These are phyloP conservation scores for Drosophila albomicans DNA, from an alignment of 1,140 invertebrate genomes.

Conservation along the genomic window DNA sequence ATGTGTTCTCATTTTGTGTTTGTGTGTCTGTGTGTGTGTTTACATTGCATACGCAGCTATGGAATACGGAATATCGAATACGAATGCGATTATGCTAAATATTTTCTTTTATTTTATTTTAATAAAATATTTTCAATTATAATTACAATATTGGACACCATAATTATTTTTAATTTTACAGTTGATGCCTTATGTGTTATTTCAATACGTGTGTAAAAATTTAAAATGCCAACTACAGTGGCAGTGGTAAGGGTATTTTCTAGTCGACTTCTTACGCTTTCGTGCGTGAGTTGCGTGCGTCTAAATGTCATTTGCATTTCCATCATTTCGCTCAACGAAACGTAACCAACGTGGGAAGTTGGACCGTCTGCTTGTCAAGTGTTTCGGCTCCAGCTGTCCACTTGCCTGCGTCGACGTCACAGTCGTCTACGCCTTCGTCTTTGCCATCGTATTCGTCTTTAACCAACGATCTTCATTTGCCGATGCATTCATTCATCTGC, in stretches of 20 bases:
- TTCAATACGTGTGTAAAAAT: not conserved
- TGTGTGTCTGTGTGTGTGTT: conserved; percentile 2
- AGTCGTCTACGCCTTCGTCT: not conserved
- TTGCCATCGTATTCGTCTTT: not conserved
- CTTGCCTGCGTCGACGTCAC: conserved; percentile 29
- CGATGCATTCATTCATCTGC: conserved; percentile 47
- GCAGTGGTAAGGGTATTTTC: conserved; percentile 9
- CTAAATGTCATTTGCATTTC: conserved; percentile 68
- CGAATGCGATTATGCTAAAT: too few relatives aligned
- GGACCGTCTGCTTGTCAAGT: conserved; percentile 49
- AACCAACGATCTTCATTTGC: not conserved
- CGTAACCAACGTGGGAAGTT: conserved; percentile 81
- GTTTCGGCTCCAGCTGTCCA: conserved; percentile 61
- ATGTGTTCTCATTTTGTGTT: conserved; percentile 29
- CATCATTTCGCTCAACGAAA: conserved; percentile 76
- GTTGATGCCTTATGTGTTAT: not conserved
- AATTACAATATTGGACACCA: not conserved
- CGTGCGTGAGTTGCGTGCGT: conserved; percentile 36
- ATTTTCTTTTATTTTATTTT: not conserved
- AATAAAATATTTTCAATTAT: not conserved
- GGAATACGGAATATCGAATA: not conserved
- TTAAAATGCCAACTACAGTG: not conserved
- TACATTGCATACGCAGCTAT: conserved; percentile 26
- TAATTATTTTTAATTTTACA: not conserved
- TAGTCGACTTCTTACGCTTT: not conserved